Percentiles rank a stretch among this genome's conserved stretches.
Conservation (phyloP, 1,140 invertebrate species). For the Chrysoperla carnea region DNA sequence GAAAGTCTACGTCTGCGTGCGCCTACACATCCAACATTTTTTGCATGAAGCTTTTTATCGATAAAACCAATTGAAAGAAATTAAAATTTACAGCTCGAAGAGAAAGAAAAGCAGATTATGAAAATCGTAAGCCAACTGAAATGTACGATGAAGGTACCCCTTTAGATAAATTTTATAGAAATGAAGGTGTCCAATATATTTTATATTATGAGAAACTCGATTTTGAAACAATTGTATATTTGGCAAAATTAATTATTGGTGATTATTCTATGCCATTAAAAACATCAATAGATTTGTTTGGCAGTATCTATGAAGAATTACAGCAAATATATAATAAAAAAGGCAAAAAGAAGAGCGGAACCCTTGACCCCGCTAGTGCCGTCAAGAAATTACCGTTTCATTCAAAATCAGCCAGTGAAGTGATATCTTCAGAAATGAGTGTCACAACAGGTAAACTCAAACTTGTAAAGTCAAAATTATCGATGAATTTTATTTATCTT, state of each 20-base stretch:
- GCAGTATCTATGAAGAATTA: slow-evolving; percentile 20
- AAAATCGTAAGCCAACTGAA: slow-evolving; percentile 16
- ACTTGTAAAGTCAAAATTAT: too few species aligned
- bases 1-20: too few species aligned
- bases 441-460: too few species aligned
- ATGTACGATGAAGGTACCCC: slow-evolving; percentile 23
- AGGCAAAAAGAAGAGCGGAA: slow-evolving; percentile 11
- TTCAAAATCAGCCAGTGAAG: slow-evolving; percentile 1
- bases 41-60: too few species aligned
- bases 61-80: too few species aligned
- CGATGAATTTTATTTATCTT: too few species aligned
- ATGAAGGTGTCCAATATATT: slow-evolving; percentile 30
- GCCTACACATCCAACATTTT: too few species aligned
- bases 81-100: too few species aligned
- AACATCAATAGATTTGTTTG: slow-evolving; percentile 27
- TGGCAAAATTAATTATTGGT: slow-evolving; percentile 34
- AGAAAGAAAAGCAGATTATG: slow-evolving; percentile 24
- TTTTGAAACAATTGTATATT: slow-evolving; percentile 26
- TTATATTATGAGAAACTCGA: slow-evolving; percentile 34
- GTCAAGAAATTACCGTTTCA: slow-evolving; percentile 16
- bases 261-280: slow-evolving; percentile 25
- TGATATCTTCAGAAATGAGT: too few species aligned
- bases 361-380: too few species aligned
- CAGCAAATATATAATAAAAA: slow-evolving; percentile 15
- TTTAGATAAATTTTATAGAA: slow-evolving; percentile 34